Base-by-base conservation (phyloP, 2,888 invertebrate species). In the Mimumesa dahlbomi region DNA sequence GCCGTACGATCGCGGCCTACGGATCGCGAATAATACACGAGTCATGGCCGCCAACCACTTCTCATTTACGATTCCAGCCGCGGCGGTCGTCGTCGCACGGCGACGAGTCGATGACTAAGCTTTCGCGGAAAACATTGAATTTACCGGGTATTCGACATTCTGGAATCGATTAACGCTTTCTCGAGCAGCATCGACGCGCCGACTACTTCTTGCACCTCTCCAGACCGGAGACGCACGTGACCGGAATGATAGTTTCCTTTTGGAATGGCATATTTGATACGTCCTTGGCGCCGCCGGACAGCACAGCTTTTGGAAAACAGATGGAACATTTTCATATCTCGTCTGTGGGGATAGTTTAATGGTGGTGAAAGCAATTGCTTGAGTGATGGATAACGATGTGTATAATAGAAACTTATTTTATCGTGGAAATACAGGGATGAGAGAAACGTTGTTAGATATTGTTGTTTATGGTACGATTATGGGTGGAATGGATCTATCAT, bases 21-120 rank as follows among this genome's bases (percentile, higher is more conserved):
- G 46, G 34, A 56, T 43, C 54, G 48, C 22, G 67, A 56, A 57
- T 65, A 63, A 65, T 63, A 40, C 22, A 43, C 43, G 49, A 63
- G 36, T 45, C 53, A 45, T 36, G 56, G 22, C 48, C 16, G 58
- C 57, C 40, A 48, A 31, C 29, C 42, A 6, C 52, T 16, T 34
- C 67, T 71, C 66, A 68, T 77, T 79, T 77, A 52, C 73, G 72
- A 82, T 79, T 79, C 82, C 29, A 56, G 49, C 54, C 59, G 67
- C 72, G 45, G 18, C 53, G 45, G n/a, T 7, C 25, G 13, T 22
- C 52, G 38, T 21, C 58, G 45, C 29, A 45, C 58, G 52, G 57
- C 58, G 62, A 63, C 61, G 57, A 69, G 48, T 53, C 69, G 80
- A 61, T 84, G 84, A 84, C 82, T 84, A 83, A 84, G 79, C 74